A percentile compares a stretch with the other conserved stretches of the same genome.
Evolutionary conservation across 2,888 invertebrate species (phyloP).

Genomic region (Neelides folsomi): DNA sequence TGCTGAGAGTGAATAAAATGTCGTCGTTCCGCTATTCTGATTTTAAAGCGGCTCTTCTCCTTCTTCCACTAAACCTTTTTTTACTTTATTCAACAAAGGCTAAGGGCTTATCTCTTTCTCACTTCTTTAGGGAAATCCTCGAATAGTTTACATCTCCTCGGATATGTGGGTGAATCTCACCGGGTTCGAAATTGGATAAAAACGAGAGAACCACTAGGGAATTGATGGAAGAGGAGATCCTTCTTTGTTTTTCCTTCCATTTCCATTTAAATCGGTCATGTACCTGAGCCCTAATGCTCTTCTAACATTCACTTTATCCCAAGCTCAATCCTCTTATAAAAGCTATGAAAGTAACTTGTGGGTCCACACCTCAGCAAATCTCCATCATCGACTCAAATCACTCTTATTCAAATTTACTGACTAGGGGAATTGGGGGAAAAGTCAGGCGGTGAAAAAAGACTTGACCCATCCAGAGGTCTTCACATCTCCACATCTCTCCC

Average conservation of each 20-base stretch:
- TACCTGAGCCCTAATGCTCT: conserved; percentile 3
- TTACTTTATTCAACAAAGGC: conserved; percentile 1
- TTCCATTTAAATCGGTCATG: conserved; percentile 18
- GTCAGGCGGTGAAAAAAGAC: background rate
- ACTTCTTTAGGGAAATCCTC: background rate
- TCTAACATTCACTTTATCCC: conserved; percentile 2
- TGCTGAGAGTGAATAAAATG: background rate
- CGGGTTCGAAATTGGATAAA: conserved; percentile 11
- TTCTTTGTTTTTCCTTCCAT: conserved; percentile 13
- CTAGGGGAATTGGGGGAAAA: background rate
- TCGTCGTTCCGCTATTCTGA: conserved; percentile 1
- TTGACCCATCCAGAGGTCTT: background rate
- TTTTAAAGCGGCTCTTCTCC: conserved; percentile 1
- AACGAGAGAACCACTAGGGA: conserved; percentile 11
- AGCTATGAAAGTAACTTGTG: background rate
- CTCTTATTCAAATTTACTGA: conserved; percentile 2
- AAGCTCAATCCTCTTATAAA: background rate
- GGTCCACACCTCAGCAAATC: background rate
- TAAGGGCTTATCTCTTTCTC: background rate
- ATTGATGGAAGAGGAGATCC: conserved; percentile 10
- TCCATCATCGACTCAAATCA: conserved; percentile 5
- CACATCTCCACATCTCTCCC: background rate
- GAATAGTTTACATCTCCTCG: background rate
- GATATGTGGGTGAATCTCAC: background rate
- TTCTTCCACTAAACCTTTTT: background rate